A percentile compares a stretch with the other conserved stretches of the same genome.
Evolutionary conservation across 2,888 invertebrate species (phyloP).

Genomic region (Heliconius erato): DNA sequence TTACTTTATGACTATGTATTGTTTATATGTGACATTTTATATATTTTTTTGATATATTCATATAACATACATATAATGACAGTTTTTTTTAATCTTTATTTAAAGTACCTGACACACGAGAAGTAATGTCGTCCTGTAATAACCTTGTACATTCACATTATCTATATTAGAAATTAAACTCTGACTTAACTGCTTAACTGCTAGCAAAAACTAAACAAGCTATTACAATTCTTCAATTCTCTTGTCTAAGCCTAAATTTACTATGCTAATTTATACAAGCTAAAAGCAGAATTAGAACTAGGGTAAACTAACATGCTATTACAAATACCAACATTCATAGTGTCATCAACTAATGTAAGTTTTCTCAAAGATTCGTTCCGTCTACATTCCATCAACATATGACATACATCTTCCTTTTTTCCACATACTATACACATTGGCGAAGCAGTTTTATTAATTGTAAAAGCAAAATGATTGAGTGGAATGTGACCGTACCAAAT

Average conservation of each 20-base stretch:
- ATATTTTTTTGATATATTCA: no score
- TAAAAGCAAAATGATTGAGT: background rate
- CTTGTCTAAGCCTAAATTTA: background rate
- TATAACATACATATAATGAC: no score
- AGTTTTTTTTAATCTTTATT: no score
- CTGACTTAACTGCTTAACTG: no score
- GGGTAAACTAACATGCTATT: no score
- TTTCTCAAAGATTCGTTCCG: conserved; percentile 7
- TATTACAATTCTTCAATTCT: no score
- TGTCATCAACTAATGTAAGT: background rate
- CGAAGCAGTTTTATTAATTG: background rate
- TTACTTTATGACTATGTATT: background rate
- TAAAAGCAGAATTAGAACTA: background rate
- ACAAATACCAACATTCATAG: background rate
- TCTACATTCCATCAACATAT: conserved; percentile 9
- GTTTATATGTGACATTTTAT: background rate
- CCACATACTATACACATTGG: background rate
- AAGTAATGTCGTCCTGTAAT: no score
- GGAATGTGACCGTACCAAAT: no score
- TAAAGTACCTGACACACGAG: no score
- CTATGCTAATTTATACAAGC: background rate
- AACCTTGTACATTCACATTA: no score
- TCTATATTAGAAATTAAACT: no score
- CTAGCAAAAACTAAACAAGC: no score
- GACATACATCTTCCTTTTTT: conserved; percentile 7